Percentiles rank a stretch among this genome's conserved stretches.
Conservation (phyloP, 2,888 invertebrate genomes). For the Endotricha flammealis region DNA sequence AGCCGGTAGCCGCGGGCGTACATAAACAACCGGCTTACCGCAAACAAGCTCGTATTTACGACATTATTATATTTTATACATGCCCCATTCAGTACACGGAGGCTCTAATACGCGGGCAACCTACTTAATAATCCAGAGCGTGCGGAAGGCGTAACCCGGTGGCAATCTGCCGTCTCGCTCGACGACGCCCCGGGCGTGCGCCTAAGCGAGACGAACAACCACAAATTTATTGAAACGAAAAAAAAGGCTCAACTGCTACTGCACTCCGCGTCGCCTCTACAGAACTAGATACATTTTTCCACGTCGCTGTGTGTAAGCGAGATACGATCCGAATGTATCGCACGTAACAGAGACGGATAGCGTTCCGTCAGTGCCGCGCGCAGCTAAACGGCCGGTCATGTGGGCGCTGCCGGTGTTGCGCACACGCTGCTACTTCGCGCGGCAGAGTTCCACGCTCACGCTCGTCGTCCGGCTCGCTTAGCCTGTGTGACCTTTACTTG, state of each 20-base stretch:
- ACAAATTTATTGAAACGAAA: constrained; percentile 77
- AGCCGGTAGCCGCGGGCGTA: constrained; percentile 57
- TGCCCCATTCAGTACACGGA: constrained; percentile 55
- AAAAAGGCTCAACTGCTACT: constrained; percentile 69
- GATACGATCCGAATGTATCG: constrained; percentile 20
- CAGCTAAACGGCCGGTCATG: constrained; percentile 69
- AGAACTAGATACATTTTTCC: constrained; percentile 78
- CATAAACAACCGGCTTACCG: constrained; percentile 65
- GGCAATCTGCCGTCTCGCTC: constrained; percentile 68
- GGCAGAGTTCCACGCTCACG: constrained; percentile 70
- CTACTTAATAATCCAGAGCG: constrained; percentile 75
- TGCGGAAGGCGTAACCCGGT: constrained; percentile 78
- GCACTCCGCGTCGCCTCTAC: constrained; percentile 75
- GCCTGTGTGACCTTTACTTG: constrained; percentile 74
- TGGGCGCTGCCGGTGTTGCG: constrained; percentile 78
- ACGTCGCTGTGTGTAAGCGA: constrained; percentile 58
- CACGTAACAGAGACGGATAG: constrained; percentile 47
- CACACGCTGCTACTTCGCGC: constrained; percentile 71
- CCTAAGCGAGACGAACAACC: constrained; percentile 73
- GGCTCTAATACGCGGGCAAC: constrained; percentile 71
- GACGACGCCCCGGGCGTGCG: constrained; percentile 66
- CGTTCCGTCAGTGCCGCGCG: constrained; percentile 42
- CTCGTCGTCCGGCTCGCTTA: constrained; percentile 69
- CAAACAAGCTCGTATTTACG: constrained; percentile 65
- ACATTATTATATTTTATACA: constrained; percentile 71